A percentile compares a stretch with the other conserved stretches of the same genome.
Evolutionary conservation across 2,888 invertebrate genomes (phyloP).

Genomic region (Tachystola acroxantha): DNA sequence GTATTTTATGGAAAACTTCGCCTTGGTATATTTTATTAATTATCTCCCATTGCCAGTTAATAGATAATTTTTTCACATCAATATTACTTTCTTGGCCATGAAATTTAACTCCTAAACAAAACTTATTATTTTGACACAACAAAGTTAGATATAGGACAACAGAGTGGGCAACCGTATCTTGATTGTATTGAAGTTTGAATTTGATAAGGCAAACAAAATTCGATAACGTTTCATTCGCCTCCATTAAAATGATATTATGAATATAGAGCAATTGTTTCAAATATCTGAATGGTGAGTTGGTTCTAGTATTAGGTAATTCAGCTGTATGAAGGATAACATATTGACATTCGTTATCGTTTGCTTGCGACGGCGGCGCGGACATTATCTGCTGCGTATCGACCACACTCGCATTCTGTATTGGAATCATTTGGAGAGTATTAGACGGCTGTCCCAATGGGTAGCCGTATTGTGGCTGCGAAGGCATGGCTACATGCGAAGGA

Average conservation of each 20-base stretch:
- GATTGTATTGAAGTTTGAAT: slow-evolving; percentile 51
- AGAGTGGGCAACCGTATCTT: slow-evolving; percentile 32
- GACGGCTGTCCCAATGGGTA: too few relatives aligned
- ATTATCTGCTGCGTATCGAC: too few relatives aligned
- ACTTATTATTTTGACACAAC: too few relatives aligned
- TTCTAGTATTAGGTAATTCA: slow-evolving; percentile 53
- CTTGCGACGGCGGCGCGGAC: background rate
- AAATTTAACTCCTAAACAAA: slow-evolving; percentile 32
- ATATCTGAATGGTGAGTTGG: slow-evolving; percentile 50
- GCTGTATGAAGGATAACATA: slow-evolving; percentile 42
- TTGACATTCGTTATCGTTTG: slow-evolving; percentile 13
- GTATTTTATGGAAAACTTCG: slow-evolving; percentile 37
- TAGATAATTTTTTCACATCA: slow-evolving; percentile 38
- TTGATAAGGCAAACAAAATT: slow-evolving; percentile 43
- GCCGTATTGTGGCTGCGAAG: background rate
- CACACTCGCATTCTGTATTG: background rate
- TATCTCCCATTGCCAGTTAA: slow-evolving; percentile 68
- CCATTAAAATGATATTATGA: slow-evolving; percentile 41
- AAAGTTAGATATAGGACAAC: slow-evolving; percentile 44
- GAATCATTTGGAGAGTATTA: background rate
- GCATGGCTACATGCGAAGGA: background rate
- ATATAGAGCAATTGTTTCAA: slow-evolving; percentile 42
- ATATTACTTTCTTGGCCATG: slow-evolving; percentile 33
- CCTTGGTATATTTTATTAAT: slow-evolving; percentile 48
- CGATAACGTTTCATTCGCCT: slow-evolving; percentile 23